Conservation (phyloP, 2,113 vertebrate genomes). For the Rousettus leschenaultii region DNA sequence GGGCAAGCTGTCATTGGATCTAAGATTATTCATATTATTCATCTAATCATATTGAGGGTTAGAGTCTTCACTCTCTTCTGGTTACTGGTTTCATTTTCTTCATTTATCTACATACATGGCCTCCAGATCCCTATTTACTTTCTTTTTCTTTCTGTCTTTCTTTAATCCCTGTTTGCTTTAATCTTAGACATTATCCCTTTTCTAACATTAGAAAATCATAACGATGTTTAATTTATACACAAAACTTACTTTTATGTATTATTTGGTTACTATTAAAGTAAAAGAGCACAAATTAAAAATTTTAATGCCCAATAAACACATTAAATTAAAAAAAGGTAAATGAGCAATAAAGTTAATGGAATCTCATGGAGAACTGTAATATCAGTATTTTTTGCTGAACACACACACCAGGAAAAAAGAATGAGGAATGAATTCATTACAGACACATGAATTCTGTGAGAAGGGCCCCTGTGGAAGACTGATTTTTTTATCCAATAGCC, state of each 20-base stretch:
- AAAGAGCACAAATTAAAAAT: neutral
- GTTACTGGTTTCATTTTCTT: neutral
- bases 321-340: constrained; percentile 31
- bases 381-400: constrained; percentile 46
- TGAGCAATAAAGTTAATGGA: neutral
- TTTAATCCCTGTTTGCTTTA: neutral
- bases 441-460: neutral
- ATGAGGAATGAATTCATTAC: neutral
- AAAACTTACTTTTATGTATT: neutral
- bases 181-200: neutral
- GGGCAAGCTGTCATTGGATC: neutral
- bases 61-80: neutral
- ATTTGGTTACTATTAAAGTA: constrained; percentile 27
- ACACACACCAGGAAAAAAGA: neutral
- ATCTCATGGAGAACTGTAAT: constrained; percentile 32
- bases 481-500: neutral
- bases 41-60: no score
- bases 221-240: neutral
- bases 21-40: neutral
- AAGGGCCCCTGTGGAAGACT: neutral
- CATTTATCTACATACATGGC: neutral
- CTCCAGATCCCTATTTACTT: neutral
- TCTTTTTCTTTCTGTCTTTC: no score
- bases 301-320: neutral
- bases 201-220: neutral